Conservation (phyloP, 2,113 vertebrate species). For the Tachysurus fulvidraco region DNA sequence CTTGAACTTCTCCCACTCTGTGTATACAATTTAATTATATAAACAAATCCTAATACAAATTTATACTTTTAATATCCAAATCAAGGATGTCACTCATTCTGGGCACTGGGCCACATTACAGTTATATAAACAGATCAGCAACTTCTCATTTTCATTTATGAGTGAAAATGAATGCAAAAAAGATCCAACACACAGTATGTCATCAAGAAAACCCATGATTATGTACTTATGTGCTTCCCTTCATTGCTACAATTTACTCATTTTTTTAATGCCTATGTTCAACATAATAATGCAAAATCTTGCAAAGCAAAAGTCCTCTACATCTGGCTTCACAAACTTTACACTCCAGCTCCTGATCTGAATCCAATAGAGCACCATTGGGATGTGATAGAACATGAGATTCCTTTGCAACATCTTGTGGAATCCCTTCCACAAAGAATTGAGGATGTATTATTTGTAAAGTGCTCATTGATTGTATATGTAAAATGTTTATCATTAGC, state of each 20-base stretch:
- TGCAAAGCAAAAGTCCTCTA: not conserved
- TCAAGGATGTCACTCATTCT: not conserved
- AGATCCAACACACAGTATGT: not conserved
- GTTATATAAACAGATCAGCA: not conserved
- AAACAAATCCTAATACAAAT: not conserved
- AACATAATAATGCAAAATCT: not conserved
- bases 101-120: not conserved
- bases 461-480: not conserved
- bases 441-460: not conserved
- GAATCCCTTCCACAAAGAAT: not conserved
- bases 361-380: not conserved
- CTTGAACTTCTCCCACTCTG: not conserved
- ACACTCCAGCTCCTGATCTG: not conserved
- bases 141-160: not conserved
- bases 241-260: not conserved
- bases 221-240: not conserved
- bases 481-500: not conserved
- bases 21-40: not conserved
- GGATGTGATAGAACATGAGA: not conserved
- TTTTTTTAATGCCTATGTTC: not conserved
- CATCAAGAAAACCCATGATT: not conserved
- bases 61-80: not conserved
- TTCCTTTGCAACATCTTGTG: not conserved
- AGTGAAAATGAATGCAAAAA: not conserved
- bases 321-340: not conserved